Conservation (phyloP, 2,797 vertebrate genomes). For the Gila robusta region DNA sequence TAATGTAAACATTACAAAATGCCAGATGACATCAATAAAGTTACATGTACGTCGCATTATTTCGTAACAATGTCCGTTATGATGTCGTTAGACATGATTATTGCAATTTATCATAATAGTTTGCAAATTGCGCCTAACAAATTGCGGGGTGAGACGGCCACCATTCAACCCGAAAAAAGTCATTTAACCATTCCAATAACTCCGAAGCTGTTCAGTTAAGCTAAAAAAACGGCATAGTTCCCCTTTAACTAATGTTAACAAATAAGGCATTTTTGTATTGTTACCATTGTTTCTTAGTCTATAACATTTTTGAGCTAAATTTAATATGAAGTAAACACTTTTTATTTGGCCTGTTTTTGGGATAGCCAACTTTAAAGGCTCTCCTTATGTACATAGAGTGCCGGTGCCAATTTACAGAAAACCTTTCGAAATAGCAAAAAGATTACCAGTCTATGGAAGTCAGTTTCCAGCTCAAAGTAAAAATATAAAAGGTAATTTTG, state of each 20-base stretch:
- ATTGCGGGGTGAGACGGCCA: too few species aligned
- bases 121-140: too few species aligned
- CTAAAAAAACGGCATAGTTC: too few species aligned
- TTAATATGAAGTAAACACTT: not conserved
- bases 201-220: too few species aligned
- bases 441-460: not conserved
- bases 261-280: not conserved
- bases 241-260: not conserved
- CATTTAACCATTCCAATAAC: too few species aligned
- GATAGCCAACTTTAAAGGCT: not conserved
- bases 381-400: not conserved
- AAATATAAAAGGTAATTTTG: not conserved
- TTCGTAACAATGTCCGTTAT: too few species aligned
- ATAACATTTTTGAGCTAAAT: not conserved
- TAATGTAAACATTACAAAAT: too few species aligned
- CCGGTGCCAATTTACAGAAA: not conserved
- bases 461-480: not conserved
- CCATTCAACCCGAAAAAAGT: too few species aligned
- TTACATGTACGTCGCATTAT: too few species aligned
- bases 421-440: not conserved
- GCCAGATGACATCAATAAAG: too few species aligned
- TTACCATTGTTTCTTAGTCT: slow-evolving; percentile 6
- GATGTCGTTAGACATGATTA: too few species aligned
- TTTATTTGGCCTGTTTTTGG: not conserved
- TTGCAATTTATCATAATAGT: too few species aligned